phyloP scores from a whole-genome alignment of 2,797 vertebrate genomes.

The Eulemur coronatus region DNA sequence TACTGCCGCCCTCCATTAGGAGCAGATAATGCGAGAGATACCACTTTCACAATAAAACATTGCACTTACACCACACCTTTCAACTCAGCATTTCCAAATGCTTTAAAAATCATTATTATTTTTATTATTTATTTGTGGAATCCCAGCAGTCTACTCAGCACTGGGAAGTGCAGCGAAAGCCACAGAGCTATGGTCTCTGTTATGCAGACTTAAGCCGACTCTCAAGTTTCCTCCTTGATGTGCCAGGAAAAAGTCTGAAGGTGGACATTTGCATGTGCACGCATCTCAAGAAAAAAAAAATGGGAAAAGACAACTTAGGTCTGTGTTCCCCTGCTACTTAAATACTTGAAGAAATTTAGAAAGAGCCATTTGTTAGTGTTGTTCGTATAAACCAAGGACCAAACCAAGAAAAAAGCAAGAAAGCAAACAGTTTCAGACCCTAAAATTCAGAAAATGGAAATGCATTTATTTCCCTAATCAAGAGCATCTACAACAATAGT shows the following conservation, averaged over 20 bases:
- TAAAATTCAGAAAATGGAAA: slow-evolving; percentile 60
- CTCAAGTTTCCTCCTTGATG: slow-evolving; percentile 23
- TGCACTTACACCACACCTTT: slow-evolving; percentile 79
- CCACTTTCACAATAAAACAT: slow-evolving; percentile 76
- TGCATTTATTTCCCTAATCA: slow-evolving; percentile 56
- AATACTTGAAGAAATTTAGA: not conserved
- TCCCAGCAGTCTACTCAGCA: slow-evolving; percentile 78
- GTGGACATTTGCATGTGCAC: not conserved
- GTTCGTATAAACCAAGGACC: not conserved
- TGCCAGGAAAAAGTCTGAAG: slow-evolving; percentile 54
- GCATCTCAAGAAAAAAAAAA: not conserved
- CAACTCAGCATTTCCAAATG: slow-evolving; percentile 79
- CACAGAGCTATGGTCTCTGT: slow-evolving; percentile 68
- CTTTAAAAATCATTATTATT: slow-evolving; percentile 82
- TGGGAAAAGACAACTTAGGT: not conserved
- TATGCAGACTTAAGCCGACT: not conserved
- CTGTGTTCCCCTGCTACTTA: not conserved
- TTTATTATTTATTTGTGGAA: slow-evolving; percentile 81
- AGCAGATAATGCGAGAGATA: slow-evolving; percentile 71
- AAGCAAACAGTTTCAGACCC: slow-evolving; percentile 13
- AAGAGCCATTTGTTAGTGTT: not conserved
- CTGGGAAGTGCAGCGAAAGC: slow-evolving; percentile 70
- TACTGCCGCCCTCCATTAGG: slow-evolving; percentile 75
- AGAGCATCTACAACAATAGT: slow-evolving; percentile 23
- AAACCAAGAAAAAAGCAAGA: slow-evolving; percentile 24